Base-by-base conservation (phyloP, 2,888 invertebrate species). In the Pyrrhia umbra region DNA sequence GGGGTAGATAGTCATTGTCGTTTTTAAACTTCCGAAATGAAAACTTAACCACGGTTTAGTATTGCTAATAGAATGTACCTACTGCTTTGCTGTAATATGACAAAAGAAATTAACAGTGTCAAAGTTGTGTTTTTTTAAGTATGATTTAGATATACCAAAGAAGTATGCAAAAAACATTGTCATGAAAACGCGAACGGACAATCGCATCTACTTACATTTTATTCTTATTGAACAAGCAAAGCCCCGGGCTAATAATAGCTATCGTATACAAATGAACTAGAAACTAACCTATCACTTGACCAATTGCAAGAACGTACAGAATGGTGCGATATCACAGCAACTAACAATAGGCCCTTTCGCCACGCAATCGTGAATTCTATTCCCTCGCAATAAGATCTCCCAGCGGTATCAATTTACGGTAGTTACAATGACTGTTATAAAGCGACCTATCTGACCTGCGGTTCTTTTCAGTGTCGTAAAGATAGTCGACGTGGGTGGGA, bases 401-500 rank as follows among this genome's bases (percentile, higher is more conserved):
- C 5, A 34, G 9, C 8, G 13, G 55, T 59, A 15, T 66, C 47
- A 46, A 40, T 45, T 51, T 45, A 55, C 43, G 37, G 30, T 47
- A 20, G 62, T 43, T 30, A 9, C 2, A 16, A 16, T 39, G 50
- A 50, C 60, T 71, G 65, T 71, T 52, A 68, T 56, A 52, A 50
- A 34, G 37, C 16, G 79, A 75, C 75, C 74, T 55, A 20, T 1
- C 16, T 70, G 80, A 82, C 82, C 85, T 64, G 81, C 84, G 82
- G 82, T 60, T 39, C 64, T 79, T 76, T 83, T 75, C 72, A 70
- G 54, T 65, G 73, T 68, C 72, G 67, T 77, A 60, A 72, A 77
- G 86, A 88, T 86, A 82, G 51, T 20, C 88, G 60, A 82, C 83
- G 85, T 87, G 88, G 85, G 88, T 85, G 89, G 87, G 84, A 71